Evolutionary conservation across 2,888 invertebrate species (phyloP), one percentile per base, ranked within the genome.

Genomic region (Thalpophila matura): DNA sequence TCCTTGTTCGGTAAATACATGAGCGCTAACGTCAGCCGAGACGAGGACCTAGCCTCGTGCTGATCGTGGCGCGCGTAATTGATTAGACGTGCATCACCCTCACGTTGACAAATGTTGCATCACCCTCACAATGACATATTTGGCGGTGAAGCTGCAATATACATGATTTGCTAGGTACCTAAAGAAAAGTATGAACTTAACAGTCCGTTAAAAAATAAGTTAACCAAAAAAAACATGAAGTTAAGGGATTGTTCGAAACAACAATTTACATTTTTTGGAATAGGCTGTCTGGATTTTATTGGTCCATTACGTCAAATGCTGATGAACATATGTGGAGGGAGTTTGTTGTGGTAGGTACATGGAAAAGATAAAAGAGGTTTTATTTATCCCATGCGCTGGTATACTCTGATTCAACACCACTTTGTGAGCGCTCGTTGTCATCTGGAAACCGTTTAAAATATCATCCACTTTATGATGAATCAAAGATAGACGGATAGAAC

Each of bases 71-170:
- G 59, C 40, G 37, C 57, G 64, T 60, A 75, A 81, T 79, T 73
- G 76, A 74, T 81, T 73, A 74, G 72, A 63, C 51, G 58, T 76
- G 76, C 60, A 78, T 54, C 67, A 67, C 64, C 69, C 57, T 59
- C 64, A 45, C 51, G 35, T 58, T 63, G 43, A 50, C 27, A 37
- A 37, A 26, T 27, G 50, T n/a, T 76, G 76, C 60, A 78, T 54
- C 67, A 67, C 64, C 69, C 57, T 59, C 64, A 45, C 51, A 31
- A 56, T 63, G 43, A 50, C 27, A 63, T 43, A 37, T 63, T 61
- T 37, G 33, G 4, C 22, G 6, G 22, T n/a, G 20, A 14, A 24
- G 24, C 5, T 24, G 5, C 24, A n/a, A n/a, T n/a, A n/a, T n/a
- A n/a, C n/a, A n/a, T n/a, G n/a, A n/a, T n/a, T n/a, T n/a, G n/a